Percentiles rank a stretch among this genome's conserved stretches.
Conservation (phyloP, 2,797 vertebrate genomes). For the Lutjanus argentimaculatus region DNA sequence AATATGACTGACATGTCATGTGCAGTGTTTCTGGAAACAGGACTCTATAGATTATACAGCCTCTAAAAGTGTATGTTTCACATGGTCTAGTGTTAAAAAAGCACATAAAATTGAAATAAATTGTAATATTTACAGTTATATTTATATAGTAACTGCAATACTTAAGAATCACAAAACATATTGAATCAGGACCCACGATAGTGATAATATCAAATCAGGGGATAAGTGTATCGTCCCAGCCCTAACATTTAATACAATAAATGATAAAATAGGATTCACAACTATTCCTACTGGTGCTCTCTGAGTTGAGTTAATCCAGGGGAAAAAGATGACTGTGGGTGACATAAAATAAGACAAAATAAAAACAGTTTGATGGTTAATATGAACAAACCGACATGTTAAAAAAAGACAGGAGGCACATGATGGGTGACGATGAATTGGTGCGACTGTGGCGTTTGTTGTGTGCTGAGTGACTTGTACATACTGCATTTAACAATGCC, state of each 20-base stretch:
- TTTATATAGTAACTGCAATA: too few relatives aligned
- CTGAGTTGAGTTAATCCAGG: background rate
- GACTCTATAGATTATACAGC: too few relatives aligned
- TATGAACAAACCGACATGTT: background rate
- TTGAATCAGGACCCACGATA: too few relatives aligned
- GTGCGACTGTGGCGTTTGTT: slow-evolving; percentile 5
- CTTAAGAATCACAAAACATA: too few relatives aligned
- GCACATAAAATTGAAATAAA: too few relatives aligned
- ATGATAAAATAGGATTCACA: background rate
- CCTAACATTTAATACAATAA: background rate
- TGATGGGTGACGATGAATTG: background rate
- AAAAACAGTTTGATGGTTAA: background rate
- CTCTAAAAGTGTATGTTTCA: too few relatives aligned
- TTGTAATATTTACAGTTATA: too few relatives aligned
- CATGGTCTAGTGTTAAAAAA: too few relatives aligned
- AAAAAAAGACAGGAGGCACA: background rate
- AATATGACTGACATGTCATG: too few relatives aligned
- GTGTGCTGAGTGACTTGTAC: slow-evolving; percentile 61
- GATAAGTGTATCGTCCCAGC: too few relatives aligned
- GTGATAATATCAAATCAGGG: too few relatives aligned
- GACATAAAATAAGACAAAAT: background rate
- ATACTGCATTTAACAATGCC: slow-evolving; percentile 91
- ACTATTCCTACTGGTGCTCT: background rate
- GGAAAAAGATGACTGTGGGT: background rate
- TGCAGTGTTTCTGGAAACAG: too few relatives aligned